These are phyloP conservation scores for Ceriagrion tenellum DNA, from an alignment of 2,888 invertebrate genomes.

Conservation along the genomic window DNA sequence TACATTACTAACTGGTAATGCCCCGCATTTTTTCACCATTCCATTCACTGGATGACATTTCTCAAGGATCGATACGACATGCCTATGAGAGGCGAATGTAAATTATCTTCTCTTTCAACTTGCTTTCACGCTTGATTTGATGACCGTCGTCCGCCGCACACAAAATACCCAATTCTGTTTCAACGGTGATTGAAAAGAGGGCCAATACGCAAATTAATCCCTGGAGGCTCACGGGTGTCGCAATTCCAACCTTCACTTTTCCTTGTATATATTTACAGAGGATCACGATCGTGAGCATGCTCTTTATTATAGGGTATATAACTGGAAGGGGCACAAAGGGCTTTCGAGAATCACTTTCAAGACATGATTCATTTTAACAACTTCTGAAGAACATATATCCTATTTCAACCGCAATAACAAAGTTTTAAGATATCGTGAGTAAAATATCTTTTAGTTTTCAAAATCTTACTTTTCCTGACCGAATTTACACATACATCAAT, in stretches of 20 bases:
- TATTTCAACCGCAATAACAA: too few relatives aligned
- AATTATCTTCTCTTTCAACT: not conserved
- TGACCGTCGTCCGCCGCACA: not conserved
- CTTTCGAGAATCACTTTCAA: too few relatives aligned
- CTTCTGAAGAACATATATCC: too few relatives aligned
- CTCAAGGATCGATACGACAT: not conserved
- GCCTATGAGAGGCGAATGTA: too few relatives aligned
- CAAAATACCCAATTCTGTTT: not conserved
- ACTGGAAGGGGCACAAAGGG: not conserved
- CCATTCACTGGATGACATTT: not conserved
- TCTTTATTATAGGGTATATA: not conserved
- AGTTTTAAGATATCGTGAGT: too few relatives aligned
- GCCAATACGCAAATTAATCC: not conserved
- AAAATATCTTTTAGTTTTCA: too few relatives aligned
- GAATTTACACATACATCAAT: too few relatives aligned
- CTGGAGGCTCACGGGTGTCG: not conserved
- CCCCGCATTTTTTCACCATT: not conserved
- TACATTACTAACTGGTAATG: not conserved
- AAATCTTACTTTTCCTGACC: too few relatives aligned
- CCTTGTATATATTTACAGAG: not conserved
- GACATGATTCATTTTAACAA: too few relatives aligned
- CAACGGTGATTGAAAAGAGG: not conserved
- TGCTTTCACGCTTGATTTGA: not conserved
- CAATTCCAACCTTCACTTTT: not conserved
- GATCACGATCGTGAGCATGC: not conserved